Conservation (phyloP, 1,140 invertebrate species). For the Euura saliciscinereae region DNA sequence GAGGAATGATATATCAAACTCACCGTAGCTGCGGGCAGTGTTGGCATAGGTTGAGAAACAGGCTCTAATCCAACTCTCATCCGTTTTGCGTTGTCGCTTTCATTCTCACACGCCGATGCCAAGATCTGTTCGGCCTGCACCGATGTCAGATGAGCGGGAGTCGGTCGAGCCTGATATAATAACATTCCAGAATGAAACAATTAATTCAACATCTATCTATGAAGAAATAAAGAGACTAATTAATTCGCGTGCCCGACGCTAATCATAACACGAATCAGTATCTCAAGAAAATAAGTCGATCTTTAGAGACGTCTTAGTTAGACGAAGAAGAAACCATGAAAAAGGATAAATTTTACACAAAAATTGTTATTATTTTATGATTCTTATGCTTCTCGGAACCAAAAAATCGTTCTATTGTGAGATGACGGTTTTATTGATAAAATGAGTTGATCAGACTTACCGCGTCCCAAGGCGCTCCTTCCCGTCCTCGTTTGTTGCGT, state of each 20-base stretch:
- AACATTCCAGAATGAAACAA: too few relatives aligned
- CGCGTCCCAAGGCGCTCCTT: constrained; percentile 73
- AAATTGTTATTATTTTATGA: too few relatives aligned
- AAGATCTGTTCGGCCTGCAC: constrained; percentile 95
- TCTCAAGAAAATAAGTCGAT: too few relatives aligned
- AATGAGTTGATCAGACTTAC: constrained; percentile 57
- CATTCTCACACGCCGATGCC: constrained; percentile 94
- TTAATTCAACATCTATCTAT: too few relatives aligned
- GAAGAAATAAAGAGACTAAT: too few relatives aligned
- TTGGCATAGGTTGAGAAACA: constrained; percentile 84
- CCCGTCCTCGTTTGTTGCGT: constrained; percentile 89
- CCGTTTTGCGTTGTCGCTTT: constrained; percentile 94
- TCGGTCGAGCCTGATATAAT: constrained; percentile 77
- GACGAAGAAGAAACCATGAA: too few relatives aligned
- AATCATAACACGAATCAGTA: too few relatives aligned
- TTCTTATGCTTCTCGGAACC: too few relatives aligned
- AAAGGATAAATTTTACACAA: too few relatives aligned
- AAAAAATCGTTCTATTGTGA: too few relatives aligned
- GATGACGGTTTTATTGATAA: neutral
- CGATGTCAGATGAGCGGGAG: constrained; percentile 93
- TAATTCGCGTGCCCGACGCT: too few relatives aligned
- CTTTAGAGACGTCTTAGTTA: too few relatives aligned
- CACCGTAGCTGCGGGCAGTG: constrained; percentile 67
- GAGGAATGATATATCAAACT: constrained; percentile 29
- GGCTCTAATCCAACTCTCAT: constrained; percentile 95